Percentiles rank a stretch among this genome's conserved stretches.
Conservation (phyloP, 2,113 vertebrate genomes). For the Nycticryphes semicollaris region DNA sequence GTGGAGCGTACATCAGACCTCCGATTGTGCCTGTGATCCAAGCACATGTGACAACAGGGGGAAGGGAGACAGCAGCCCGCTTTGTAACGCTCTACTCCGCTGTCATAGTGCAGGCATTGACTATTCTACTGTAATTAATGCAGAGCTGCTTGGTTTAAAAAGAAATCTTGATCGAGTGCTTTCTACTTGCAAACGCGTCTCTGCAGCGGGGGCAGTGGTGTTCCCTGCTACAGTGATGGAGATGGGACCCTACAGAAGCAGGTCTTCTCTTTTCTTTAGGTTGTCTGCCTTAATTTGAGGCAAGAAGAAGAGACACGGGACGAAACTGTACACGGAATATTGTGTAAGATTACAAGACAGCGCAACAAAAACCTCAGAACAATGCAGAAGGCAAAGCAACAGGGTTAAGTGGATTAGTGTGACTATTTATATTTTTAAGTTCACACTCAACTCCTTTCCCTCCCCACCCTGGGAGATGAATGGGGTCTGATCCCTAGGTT, state of each 20-base stretch:
- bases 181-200: neutral
- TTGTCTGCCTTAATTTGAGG: neutral
- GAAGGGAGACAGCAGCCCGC: conserved; percentile 61
- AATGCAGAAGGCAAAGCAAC: neutral
- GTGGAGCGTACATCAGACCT: neutral
- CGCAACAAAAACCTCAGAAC: neutral
- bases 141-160: conserved; percentile 45
- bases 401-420: neutral
- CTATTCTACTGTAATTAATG: conserved; percentile 65
- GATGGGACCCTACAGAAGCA: conserved; percentile 8
- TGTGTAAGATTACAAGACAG: neutral
- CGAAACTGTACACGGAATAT: neutral
- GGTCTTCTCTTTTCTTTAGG: neutral
- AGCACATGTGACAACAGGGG: conserved; percentile 35
- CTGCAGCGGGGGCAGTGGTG: neutral
- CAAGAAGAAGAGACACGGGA: neutral
- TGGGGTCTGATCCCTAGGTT: neutral
- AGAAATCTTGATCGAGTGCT: neutral
- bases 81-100: conserved; percentile 33
- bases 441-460: neutral
- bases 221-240: neutral
- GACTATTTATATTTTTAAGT: neutral
- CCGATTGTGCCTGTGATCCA: conserved; percentile 32
- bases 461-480: neutral
- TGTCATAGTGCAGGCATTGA: conserved; percentile 60